These are phyloP conservation scores for Tadarida brasiliensis DNA, from an alignment of 2,797 vertebrate species.

Conservation along the genomic window DNA sequence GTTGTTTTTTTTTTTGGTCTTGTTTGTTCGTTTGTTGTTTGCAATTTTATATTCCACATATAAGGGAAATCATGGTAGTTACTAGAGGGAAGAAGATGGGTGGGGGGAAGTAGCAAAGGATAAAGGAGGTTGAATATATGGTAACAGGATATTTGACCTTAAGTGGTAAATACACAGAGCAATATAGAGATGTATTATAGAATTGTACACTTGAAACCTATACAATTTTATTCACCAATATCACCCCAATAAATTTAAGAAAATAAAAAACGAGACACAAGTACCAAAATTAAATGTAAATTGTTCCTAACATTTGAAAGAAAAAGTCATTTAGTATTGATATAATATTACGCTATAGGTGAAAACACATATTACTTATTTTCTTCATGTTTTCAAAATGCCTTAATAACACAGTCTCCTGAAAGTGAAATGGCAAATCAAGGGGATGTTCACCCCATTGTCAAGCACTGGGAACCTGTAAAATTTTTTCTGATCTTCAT, in stretches of 20 bases:
- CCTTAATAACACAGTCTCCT: neutral
- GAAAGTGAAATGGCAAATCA: conserved; percentile 16
- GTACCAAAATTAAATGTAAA: neutral
- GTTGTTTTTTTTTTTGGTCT: neutral
- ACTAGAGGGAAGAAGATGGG: neutral
- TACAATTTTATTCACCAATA: neutral
- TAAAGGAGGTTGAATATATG: no score
- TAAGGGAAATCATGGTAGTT: neutral
- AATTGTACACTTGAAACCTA: neutral
- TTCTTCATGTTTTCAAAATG: conserved; percentile 5
- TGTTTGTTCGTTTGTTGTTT: neutral
- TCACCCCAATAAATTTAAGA: neutral
- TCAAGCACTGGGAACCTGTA: conserved; percentile 72
- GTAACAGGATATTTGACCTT: neutral
- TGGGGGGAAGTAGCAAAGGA: neutral
- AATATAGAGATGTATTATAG: neutral
- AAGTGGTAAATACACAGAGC: neutral
- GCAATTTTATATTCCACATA: neutral
- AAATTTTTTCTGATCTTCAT: conserved; percentile 82
- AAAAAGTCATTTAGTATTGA: neutral
- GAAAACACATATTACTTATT: conserved; percentile 13
- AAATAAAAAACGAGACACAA: neutral
- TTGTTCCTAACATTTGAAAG: neutral
- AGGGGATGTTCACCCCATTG: neutral
- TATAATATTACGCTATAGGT: neutral